These are phyloP conservation scores for Clarias fuscus DNA, from an alignment of 2,797 vertebrate genomes.

Conservation along the genomic window DNA sequence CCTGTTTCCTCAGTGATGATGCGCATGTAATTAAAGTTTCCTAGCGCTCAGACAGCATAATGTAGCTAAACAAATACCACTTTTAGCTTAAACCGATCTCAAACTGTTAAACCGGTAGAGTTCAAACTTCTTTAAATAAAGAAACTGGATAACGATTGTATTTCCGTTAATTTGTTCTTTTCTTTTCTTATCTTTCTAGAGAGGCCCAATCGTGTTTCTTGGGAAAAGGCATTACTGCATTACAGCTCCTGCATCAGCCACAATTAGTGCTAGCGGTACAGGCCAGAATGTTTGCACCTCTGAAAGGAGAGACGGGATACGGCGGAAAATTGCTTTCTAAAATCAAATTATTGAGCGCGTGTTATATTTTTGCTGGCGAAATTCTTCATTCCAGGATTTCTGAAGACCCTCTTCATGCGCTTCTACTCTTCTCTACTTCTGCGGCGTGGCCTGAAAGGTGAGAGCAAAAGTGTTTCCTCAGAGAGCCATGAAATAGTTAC, in stretches of 20 bases:
- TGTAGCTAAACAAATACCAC: constrained; percentile 8
- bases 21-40: constrained; percentile 8
- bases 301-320: neutral
- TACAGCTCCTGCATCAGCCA: neutral
- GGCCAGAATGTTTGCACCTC: neutral
- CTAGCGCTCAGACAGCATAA: constrained; percentile 9
- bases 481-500: constrained; percentile 45
- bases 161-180: constrained; percentile 13
- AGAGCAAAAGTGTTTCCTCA: constrained; percentile 6
- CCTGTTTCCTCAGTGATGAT: neutral
- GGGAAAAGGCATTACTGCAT: neutral
- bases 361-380: neutral
- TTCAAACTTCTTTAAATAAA: constrained; percentile 3
- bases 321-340: neutral
- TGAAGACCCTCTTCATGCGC: neutral
- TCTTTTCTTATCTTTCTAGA: neutral
- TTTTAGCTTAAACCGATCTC: neutral
- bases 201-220: neutral
- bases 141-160: neutral
- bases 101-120: neutral
- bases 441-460: neutral
- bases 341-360: neutral
- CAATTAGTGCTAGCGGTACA: constrained; percentile 19
- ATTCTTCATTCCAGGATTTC: neutral
- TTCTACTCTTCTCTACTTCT: neutral